phyloP scores from a whole-genome alignment of 2,888 invertebrate genomes.

The Halictus ligatus region DNA sequence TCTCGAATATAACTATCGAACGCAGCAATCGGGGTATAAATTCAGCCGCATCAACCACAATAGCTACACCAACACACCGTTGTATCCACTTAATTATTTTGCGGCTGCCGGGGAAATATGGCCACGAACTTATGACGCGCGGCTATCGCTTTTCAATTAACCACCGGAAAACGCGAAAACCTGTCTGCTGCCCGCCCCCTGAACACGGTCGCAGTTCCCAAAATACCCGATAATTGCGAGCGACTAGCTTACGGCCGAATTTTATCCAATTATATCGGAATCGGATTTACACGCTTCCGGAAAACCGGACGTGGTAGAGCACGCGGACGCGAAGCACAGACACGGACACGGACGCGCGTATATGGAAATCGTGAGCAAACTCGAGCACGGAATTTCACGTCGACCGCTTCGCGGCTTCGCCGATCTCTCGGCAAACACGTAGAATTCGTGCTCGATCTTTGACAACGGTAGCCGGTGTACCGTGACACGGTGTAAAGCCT shows the following conservation, averaged over 20 bases:
- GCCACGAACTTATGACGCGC: constrained; percentile 21
- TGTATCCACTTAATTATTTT: constrained; percentile 59
- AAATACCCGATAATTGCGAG: constrained; percentile 28
- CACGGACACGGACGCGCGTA: not conserved
- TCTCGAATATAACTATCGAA: not conserved
- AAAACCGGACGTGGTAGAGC: not conserved
- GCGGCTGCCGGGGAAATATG: constrained; percentile 43
- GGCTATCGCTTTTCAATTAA: constrained; percentile 62
- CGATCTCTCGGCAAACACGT: not conserved
- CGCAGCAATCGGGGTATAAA: constrained; percentile 10
- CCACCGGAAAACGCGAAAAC: constrained; percentile 20
- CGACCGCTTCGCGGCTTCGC: not conserved
- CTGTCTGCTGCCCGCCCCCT: not conserved
- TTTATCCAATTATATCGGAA: constrained; percentile 25
- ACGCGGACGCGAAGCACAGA: not conserved
- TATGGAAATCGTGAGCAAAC: not conserved
- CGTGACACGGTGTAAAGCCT: not conserved
- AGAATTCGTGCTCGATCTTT: not conserved
- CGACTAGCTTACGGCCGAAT: constrained; percentile 7
- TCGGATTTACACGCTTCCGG: constrained; percentile 16
- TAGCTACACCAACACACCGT: constrained; percentile 24
- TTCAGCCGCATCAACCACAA: constrained; percentile 44
- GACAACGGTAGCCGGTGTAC: not conserved
- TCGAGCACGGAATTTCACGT: not conserved
- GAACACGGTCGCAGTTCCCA: not conserved